These are phyloP conservation scores for Colaptes auratus DNA, from an alignment of 2,113 vertebrate genomes.

Conservation along the genomic window DNA sequence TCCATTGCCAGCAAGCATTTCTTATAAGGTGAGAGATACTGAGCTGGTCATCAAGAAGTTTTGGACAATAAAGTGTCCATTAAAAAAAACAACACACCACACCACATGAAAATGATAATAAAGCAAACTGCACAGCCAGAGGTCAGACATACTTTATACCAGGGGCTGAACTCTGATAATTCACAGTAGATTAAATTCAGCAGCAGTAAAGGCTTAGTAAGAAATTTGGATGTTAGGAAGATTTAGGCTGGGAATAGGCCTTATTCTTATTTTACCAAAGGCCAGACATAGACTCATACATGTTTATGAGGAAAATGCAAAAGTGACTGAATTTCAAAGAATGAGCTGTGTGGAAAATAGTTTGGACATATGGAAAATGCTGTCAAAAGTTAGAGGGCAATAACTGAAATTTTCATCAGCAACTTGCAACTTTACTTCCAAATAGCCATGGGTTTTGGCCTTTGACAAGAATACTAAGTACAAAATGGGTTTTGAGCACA, in stretches of 20 bases:
- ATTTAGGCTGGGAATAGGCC: conserved; percentile 49
- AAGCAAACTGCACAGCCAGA: conserved; percentile 17
- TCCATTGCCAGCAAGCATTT: background rate
- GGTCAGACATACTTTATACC: conserved; percentile 21
- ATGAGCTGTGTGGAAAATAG: background rate
- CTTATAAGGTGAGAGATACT: background rate
- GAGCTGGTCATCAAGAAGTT: background rate
- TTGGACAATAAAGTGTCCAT: background rate
- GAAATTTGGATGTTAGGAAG: conserved; percentile 52
- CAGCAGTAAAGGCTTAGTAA: conserved; percentile 47
- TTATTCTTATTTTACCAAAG: conserved; percentile 60
- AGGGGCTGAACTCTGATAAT: conserved; percentile 36
- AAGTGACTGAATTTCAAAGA: conserved; percentile 60
- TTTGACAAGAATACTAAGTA: background rate
- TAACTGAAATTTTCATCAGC: conserved; percentile 60
- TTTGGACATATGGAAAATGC: conserved; percentile 35
- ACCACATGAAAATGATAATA: background rate
- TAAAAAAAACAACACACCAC: background rate
- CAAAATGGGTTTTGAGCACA: background rate
- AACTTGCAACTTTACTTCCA: conserved; percentile 44
- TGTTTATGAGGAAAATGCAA: conserved; percentile 56
- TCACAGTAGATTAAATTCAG: conserved; percentile 51
- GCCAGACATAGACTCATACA: conserved; percentile 50
- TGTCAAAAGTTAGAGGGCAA: conserved; percentile 59
- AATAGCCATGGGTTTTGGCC: background rate